phyloP scores from a whole-genome alignment of 2,797 vertebrate genomes.

The Paedocypris micromegethes region DNA sequence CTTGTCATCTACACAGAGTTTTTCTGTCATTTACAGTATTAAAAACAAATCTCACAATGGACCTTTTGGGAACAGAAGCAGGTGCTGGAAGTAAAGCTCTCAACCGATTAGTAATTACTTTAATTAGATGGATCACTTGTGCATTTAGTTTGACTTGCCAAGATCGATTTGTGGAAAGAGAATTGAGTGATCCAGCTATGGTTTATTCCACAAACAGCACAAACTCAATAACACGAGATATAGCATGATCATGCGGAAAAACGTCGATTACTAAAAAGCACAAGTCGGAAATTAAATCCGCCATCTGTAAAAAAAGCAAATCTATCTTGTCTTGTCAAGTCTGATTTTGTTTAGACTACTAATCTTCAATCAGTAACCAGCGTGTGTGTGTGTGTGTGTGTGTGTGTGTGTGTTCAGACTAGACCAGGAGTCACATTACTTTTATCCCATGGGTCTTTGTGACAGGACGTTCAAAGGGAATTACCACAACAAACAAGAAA shows the following conservation, averaged over 20 bases:
- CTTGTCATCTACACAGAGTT: no score
- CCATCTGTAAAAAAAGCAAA: no score
- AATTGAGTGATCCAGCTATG: conserved; percentile 15
- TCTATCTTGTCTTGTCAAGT: no score
- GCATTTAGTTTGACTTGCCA: conserved; percentile 6
- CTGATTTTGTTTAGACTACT: no score
- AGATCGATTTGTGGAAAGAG: conserved; percentile 14
- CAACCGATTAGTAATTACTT: conserved; percentile 21
- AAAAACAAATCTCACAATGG: not conserved
- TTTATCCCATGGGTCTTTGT: conserved; percentile 15
- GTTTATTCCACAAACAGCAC: conserved; percentile 14
- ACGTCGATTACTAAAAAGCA: no score
- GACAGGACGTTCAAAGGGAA: conserved; percentile 21
- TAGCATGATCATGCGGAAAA: no score
- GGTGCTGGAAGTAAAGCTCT: conserved; percentile 18
- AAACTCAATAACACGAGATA: not conserved
- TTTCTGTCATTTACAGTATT: not conserved
- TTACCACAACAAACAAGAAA: conserved; percentile 33
- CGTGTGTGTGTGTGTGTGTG: not conserved
- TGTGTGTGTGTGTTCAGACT: not conserved
- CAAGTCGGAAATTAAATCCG: no score
- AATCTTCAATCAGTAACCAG: not conserved
- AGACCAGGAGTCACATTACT: conserved; percentile 6
- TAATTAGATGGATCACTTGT: conserved; percentile 22
- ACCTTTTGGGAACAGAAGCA: not conserved